phyloP scores from a whole-genome alignment of 2,888 invertebrate genomes.

The Parnassius apollo region DNA sequence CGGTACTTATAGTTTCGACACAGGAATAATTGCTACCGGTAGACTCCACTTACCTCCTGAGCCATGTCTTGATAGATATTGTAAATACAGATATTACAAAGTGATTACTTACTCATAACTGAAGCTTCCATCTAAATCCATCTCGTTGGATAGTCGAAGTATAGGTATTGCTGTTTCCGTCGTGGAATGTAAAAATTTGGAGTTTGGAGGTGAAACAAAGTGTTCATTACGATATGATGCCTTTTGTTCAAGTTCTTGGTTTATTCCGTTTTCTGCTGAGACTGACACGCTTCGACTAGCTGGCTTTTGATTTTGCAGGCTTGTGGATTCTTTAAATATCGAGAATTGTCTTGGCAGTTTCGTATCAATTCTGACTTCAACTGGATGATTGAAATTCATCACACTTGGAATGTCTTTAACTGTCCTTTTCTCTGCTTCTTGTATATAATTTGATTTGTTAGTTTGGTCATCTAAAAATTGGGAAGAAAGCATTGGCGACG shows the following conservation, averaged over 20 bases:
- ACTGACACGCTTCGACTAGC: slow-evolving; percentile 58
- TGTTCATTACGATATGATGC: slow-evolving; percentile 51
- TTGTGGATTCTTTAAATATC: slow-evolving; percentile 33
- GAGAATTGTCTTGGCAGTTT: slow-evolving; percentile 48
- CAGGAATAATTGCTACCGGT: too few species aligned
- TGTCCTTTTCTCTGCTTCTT: slow-evolving; percentile 48
- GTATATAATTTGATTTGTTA: slow-evolving; percentile 24
- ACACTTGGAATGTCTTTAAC: slow-evolving; percentile 45
- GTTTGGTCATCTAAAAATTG: slow-evolving; percentile 43
- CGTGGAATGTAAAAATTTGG: slow-evolving; percentile 58
- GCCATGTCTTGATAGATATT: too few species aligned
- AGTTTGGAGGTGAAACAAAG: slow-evolving; percentile 54
- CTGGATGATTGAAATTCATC: slow-evolving; percentile 48
- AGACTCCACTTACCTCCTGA: too few species aligned
- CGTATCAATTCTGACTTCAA: slow-evolving; percentile 57
- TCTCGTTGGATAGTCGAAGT: slow-evolving; percentile 76
- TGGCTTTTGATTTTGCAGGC: slow-evolving; percentile 44
- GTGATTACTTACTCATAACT: slow-evolving; percentile 75
- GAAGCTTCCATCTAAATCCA: slow-evolving; percentile 80
- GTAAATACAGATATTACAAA: too few species aligned
- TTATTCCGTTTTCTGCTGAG: slow-evolving; percentile 55
- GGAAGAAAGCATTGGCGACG: slow-evolving; percentile 33
- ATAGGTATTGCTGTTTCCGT: slow-evolving; percentile 77
- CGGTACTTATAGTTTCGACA: too few species aligned
- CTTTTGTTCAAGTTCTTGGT: slow-evolving; percentile 51